Base-by-base conservation (phyloP, 2,888 invertebrate species). In the Chaetoderma sp. region DNA sequence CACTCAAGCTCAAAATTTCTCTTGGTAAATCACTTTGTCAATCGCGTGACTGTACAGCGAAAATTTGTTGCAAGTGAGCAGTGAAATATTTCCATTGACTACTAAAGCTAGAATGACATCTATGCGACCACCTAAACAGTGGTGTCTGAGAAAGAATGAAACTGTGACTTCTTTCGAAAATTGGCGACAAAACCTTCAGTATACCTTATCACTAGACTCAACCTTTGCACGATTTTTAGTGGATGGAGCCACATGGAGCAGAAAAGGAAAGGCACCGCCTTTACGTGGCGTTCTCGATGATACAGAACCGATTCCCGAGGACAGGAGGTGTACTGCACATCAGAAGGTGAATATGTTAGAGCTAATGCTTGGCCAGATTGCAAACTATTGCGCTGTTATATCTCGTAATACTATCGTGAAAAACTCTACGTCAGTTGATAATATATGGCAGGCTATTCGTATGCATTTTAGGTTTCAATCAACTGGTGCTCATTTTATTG, bases 351-450 rank as follows among this genome's bases (percentile, higher is more conserved):
- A 32, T 2, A 55, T 55, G 0, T 54, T 73, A 5, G 67, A 72
- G 21, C 36, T 66, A 5, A 71, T 71, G 71, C 57, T 70, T 10
- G 70, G 70, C 2, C 70, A 71, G 42, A 64, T 69, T 23, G 70
- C 68, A 0, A 73, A 73, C 36, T 72, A 61, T 45, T 71, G 68
- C 30, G 64, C 62, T 10, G 25, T 66, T 8, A 63, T 66, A 25
- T 63, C 62, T 1, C 10, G 71, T 6, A 64, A 62, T 32, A 67
- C 69, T 1, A 71, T 69, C 16, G 64, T 69, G 0, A 64, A 67
- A 57, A 68, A 67, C 27, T 67, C 70, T 1, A 70, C 70, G 0
- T 67, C 65, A 13, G 16, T 72, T 4, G 18, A 49, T 23, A 42
- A 30, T 42, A 60, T 70, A 4, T 70, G 70, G 67, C 72, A 70